These are phyloP conservation scores for Nothoprocta pentlandii DNA, from an alignment of 2,113 vertebrate species.

Conservation along the genomic window DNA sequence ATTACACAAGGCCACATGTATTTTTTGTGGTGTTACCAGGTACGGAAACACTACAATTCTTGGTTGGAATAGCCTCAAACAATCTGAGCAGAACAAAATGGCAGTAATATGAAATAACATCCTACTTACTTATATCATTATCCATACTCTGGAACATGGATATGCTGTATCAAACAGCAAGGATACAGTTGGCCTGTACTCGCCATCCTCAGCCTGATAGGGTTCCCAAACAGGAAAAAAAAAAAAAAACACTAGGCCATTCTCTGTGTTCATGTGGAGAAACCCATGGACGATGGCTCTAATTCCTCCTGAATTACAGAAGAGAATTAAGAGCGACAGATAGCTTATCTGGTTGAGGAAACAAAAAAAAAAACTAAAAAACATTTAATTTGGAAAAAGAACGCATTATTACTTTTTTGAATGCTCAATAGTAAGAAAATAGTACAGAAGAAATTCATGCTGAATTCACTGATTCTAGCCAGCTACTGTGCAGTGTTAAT, in stretches of 20 bases:
- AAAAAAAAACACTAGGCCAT: not conserved
- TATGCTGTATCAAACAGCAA: not conserved
- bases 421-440: not conserved
- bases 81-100: not conserved
- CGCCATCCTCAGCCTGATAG: not conserved
- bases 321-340: not conserved
- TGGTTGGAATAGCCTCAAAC: conserved; percentile 1
- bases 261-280: not conserved
- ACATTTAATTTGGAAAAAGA: not conserved
- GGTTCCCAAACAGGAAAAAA: not conserved
- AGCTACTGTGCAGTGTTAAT: not conserved
- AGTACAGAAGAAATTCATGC: not conserved
- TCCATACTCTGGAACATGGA: not conserved
- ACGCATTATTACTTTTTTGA: not conserved
- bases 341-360: not conserved
- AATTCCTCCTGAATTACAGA: not conserved
- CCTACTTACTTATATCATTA: not conserved
- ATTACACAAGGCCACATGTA: not conserved
- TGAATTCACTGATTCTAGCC: not conserved
- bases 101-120: not conserved
- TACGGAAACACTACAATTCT: not conserved
- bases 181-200: not conserved
- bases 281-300: not conserved
- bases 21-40: conserved; percentile 1
- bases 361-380: not conserved